Base-by-base conservation (phyloP, 2,113 vertebrate genomes). In the Candoia aspera region DNA sequence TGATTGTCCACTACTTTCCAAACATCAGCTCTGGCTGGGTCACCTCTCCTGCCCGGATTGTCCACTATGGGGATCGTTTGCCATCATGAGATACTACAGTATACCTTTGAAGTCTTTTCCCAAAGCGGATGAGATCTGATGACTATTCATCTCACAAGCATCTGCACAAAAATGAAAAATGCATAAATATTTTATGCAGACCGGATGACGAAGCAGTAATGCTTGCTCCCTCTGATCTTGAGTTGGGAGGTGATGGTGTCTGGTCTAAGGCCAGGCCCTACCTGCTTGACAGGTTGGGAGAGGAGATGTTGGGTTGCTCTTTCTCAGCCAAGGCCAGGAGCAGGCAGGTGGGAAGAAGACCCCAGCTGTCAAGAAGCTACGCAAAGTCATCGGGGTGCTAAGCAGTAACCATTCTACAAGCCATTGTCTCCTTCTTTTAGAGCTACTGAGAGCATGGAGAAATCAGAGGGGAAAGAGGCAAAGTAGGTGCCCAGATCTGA, bases 81-180 rank as follows among this genome's bases (percentile, higher is more conserved):
- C 95, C 90, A 93, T 96, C 96, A 95, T 96, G 95, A 93, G 95
- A 97, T 97, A 97, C 97, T 96, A n/a, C n/a, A n/a, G n/a, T n/a
- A 97, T 99, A 99, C 98, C 98, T 99, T 98, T 98, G 98, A 98
- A 98, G 95, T 96, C 95, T 95, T 98, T 98, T 97, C 99, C 98
- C 98, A 98, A 97, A 96, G 98, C 97, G 97, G 98, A 98, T 96
- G 98, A 98, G 97, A 99, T 99, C 97, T 98, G 98, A 73, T 98
- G 98, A 97, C 98, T 98, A 92, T 99, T 98, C 96, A 98, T 97
- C 96, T 98, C 97, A 97, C 98, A 98, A 93, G 98, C 97, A 93
- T 98, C 98, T 99, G 97, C 92, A 96, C 89, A 89, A 95, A 96
- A 96, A 96, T 87, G 96, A 96, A 96, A 97, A 96, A 97, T 94